These are phyloP conservation scores for Muschampia plurimacula DNA, from an alignment of 2,888 invertebrate species.

Conservation along the genomic window DNA sequence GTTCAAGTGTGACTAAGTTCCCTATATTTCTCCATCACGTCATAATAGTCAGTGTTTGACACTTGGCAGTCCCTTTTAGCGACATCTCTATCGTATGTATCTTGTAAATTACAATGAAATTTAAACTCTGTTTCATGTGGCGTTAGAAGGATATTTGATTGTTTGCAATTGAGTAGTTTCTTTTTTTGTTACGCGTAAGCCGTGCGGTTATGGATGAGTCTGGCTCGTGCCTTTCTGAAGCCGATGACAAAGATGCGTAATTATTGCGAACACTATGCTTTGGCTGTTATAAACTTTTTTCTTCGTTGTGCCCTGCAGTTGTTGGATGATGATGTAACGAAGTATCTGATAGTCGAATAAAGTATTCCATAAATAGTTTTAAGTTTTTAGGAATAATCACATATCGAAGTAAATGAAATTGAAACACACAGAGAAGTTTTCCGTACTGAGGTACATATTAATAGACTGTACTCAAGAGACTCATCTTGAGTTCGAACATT, in stretches of 20 bases:
- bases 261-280: conserved; percentile 37
- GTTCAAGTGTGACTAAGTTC: conserved; percentile 67
- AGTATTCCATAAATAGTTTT: not conserved
- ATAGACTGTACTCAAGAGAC: too few relatives aligned
- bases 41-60: conserved; percentile 71
- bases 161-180: not conserved
- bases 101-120: conserved; percentile 34
- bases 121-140: not conserved
- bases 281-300: conserved; percentile 23
- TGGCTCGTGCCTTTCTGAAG: conserved; percentile 29
- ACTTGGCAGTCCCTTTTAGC: conserved; percentile 54
- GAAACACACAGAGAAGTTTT: too few relatives aligned
- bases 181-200: conserved; percentile 15
- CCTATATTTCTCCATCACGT: conserved; percentile 68
- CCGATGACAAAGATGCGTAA: conserved; percentile 40
- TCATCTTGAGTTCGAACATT: too few relatives aligned
- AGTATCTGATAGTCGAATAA: not conserved
- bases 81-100: conserved; percentile 43
- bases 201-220: conserved; percentile 36
- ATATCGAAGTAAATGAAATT: too few relatives aligned
- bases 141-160: conserved; percentile 35
- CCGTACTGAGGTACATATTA: too few relatives aligned
- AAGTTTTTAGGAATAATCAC: not conserved
- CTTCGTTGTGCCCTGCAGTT: conserved; percentile 21
- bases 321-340: conserved; percentile 12